Conservation (phyloP, 2,113 vertebrate species). For the Mastomys coucha region DNA sequence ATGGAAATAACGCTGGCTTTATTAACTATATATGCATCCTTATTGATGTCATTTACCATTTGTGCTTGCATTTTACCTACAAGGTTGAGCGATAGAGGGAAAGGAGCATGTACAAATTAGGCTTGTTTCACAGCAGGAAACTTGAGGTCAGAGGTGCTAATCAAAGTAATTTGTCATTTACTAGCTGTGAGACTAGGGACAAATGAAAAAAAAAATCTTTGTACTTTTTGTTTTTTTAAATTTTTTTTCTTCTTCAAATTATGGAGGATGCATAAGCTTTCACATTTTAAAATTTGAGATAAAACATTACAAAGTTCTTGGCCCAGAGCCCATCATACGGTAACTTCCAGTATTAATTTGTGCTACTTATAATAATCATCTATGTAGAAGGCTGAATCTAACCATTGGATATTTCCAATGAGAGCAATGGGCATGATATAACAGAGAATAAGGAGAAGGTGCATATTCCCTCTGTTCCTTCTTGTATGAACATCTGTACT, state of each 20-base stretch:
- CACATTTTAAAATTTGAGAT: not conserved
- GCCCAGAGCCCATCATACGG: not conserved
- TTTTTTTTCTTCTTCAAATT: not conserved
- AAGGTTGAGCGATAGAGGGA: not conserved
- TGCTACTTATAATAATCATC: not conserved
- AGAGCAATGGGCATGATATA: not conserved
- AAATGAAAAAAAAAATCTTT: slow-evolving; percentile 6
- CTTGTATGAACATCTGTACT: not conserved
- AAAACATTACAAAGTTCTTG: not conserved
- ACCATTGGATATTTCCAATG: not conserved
- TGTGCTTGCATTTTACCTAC: not conserved
- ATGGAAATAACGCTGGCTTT: not conserved
- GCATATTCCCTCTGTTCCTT: not conserved
- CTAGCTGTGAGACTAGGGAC: not conserved
- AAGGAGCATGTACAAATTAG: not conserved
- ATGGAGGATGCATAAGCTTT: not conserved
- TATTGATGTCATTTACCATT: not conserved
- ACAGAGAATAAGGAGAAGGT: not conserved
- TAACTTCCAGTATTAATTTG: not conserved
- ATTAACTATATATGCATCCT: not conserved
- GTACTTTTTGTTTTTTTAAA: not conserved
- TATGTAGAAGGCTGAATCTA: not conserved
- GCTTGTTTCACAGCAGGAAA: not conserved
- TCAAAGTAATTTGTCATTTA: not conserved
- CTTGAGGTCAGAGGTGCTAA: not conserved